These are phyloP conservation scores for Hylia prasina DNA, from an alignment of 2,113 vertebrate species.

Conservation along the genomic window DNA sequence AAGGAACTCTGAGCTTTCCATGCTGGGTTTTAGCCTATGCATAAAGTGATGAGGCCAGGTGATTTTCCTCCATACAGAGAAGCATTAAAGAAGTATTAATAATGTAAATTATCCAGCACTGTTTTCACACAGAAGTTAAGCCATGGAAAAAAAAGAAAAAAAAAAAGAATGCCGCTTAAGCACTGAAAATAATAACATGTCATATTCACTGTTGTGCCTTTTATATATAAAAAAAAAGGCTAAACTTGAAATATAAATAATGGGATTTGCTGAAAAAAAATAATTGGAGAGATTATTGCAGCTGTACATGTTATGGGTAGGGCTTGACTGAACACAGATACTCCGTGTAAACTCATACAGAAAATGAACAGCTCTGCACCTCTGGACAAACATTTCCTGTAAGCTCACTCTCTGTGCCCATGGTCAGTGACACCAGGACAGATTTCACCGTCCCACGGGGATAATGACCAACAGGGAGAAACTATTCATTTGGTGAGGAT, in stretches of 20 bases:
- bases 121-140: constrained; percentile 33
- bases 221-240: not conserved
- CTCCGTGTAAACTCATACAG: not conserved
- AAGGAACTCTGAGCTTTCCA: constrained; percentile 12
- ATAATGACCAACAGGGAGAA: constrained; percentile 44
- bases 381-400: not conserved
- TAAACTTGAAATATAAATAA: constrained; percentile 26
- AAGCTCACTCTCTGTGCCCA: not conserved
- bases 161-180: not conserved
- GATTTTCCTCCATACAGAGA: not conserved
- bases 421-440: not conserved
- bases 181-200: not conserved
- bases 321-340: not conserved
- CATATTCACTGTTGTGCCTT: constrained; percentile 20
- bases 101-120: not conserved
- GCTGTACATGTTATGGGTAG: not conserved
- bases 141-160: not conserved
- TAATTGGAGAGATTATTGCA: not conserved
- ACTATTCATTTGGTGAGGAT: constrained; percentile 5
- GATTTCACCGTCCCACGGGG: not conserved
- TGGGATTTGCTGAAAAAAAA: not conserved
- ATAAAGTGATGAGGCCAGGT: not conserved
- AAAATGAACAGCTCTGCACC: not conserved
- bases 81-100: not conserved
- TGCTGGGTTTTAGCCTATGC: not conserved